phyloP scores from a whole-genome alignment of 2,797 vertebrate genomes.

The Poliocrania exsul region DNA sequence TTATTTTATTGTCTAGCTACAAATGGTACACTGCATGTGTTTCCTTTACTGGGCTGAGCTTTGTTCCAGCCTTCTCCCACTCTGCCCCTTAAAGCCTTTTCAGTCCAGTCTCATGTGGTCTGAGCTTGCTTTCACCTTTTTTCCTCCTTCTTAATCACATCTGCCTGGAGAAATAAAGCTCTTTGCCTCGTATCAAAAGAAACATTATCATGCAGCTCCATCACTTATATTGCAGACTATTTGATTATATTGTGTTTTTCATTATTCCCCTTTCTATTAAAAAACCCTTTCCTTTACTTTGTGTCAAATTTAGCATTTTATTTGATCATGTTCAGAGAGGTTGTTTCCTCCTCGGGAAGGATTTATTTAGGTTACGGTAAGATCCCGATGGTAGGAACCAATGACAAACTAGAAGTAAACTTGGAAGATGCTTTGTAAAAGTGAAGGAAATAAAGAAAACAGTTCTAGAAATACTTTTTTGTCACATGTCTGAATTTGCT shows the following conservation, averaged over 20 bases:
- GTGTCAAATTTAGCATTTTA: neutral
- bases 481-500: neutral
- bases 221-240: neutral
- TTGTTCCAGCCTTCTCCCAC: fast-evolving
- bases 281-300: neutral
- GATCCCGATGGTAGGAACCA: neutral
- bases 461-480: neutral
- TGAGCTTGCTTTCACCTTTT: neutral
- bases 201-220: neutral
- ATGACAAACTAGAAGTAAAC: neutral
- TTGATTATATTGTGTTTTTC: neutral
- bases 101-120: neutral
- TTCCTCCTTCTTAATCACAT: neutral
- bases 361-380: neutral
- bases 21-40: neutral
- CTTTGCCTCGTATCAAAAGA: neutral
- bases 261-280: neutral
- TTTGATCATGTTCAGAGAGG: neutral
- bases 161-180: neutral
- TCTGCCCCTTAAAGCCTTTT: neutral
- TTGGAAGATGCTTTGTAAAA: neutral
- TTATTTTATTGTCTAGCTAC: neutral
- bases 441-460: neutral
- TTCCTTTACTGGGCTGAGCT: neutral
- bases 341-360: neutral